Base-by-base conservation (phyloP, 2,888 invertebrate genomes). In the Oithona nana region DNA sequence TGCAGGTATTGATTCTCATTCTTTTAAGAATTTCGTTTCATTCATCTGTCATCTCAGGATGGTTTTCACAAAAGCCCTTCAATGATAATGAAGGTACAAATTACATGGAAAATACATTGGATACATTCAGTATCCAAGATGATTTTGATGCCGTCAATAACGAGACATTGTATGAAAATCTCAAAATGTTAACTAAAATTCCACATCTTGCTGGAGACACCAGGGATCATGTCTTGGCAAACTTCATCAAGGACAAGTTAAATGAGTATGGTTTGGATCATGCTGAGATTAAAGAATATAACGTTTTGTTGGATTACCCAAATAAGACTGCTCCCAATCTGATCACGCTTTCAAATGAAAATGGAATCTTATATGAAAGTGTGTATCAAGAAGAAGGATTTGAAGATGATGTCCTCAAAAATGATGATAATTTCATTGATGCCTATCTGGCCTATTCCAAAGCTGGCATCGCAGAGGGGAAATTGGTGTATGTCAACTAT, bases 401-500 rank as follows among this genome's bases (percentile, higher is more conserved):
- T 2, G 54, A 54, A 24, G 3, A 24, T 2, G 3, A 20, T 2
- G n/a, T n/a, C n/a, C n/a, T n/a, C n/a, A n/a, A n/a, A n/a, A n/a
- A n/a, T n/a, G n/a, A n/a, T n/a, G n/a, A n/a, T n/a, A 54, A 54
- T 29, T 57, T 57, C 24, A 20, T 57, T 3, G 39, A 57, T 28
- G 57, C 67, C 65, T 70, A 68, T 67, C 67, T 68, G 58, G 69
- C 68, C 1, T 70, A 68, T 51, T 66, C 69, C 0, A 65, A 65
- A 2, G 66, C 67, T 65, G 69, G 68, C 20, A 65, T 66, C 1
- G 66, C 66, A 2, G 64, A 62, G 31, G 70, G 69, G 11, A 65
- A 66, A 48, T 64, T 69, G 3, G 70, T 76, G 13, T 76, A 73
- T 66, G 74, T 72, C 1, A 74, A 75, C 67, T 75, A 74, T 64